phyloP scores from a whole-genome alignment of 2,113 vertebrate genomes.

The Lepus europaeus region DNA sequence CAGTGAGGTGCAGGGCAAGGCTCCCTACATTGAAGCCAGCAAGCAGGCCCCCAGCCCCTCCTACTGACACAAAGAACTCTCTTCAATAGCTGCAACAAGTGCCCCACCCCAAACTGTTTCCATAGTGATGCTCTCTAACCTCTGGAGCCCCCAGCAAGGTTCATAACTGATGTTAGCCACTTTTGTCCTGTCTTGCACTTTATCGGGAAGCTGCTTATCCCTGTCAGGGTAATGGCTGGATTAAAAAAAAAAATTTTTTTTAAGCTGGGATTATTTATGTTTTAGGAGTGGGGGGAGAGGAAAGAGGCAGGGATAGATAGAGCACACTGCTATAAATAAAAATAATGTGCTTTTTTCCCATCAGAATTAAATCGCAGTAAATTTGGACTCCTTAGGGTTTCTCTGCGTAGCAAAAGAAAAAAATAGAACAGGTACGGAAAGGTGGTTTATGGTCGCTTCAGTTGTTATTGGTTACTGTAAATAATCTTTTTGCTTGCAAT shows the following conservation, averaged over 20 bases:
- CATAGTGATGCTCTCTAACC: neutral
- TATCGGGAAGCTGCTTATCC: conserved; percentile 21
- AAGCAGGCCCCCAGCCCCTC: neutral
- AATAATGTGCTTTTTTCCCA: conserved; percentile 59
- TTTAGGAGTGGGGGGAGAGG: neutral
- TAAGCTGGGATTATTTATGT: conserved; percentile 56
- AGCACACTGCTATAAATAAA: conserved; percentile 71
- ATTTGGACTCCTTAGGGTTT: conserved; percentile 73
- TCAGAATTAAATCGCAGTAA: conserved; percentile 79
- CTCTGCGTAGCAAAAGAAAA: conserved; percentile 60
- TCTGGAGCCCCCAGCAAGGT: neutral
- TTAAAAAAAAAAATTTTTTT: neutral
- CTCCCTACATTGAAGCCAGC: fast-evolving
- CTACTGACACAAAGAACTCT: neutral
- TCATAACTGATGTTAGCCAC: neutral
- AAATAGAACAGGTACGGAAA: neutral
- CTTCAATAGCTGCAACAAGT: no score
- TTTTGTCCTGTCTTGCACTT: neutral
- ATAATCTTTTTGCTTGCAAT: conserved; percentile 73
- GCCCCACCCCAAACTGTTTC: neutral
- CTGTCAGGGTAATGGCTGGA: conserved; percentile 3
- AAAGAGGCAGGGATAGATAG: neutral
- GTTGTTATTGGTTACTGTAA: conserved; percentile 75
- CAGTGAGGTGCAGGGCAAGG: neutral
- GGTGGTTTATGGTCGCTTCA: conserved; percentile 57